phyloP scores from a whole-genome alignment of 2,888 invertebrate genomes.

The Trachelus iudaicus region DNA sequence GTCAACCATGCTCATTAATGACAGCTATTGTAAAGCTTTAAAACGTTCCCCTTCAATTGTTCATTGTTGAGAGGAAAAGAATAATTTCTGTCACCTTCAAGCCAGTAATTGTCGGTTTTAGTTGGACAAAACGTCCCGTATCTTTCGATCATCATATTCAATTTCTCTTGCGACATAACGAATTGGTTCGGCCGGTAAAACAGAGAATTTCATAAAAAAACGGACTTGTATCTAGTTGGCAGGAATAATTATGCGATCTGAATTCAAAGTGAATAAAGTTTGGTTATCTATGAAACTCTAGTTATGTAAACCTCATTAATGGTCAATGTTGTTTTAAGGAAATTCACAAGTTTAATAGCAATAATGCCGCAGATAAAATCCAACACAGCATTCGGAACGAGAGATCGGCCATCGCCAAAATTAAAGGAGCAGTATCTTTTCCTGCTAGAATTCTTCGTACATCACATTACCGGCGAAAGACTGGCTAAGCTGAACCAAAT shows the following conservation, averaged over 20 bases:
- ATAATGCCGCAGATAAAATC: neutral
- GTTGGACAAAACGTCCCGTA: no score
- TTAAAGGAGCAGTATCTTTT: conserved; percentile 64
- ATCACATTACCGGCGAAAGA: conserved; percentile 62
- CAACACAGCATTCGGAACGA: conserved; percentile 2
- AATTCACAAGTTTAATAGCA: neutral
- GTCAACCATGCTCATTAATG: neutral
- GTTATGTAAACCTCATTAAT: neutral
- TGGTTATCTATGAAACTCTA: neutral
- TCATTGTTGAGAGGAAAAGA: neutral
- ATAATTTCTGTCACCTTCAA: no score
- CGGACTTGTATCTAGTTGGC: neutral
- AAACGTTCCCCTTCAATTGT: neutral
- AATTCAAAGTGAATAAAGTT: neutral
- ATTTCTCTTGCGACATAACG: no score
- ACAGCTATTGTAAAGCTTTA: neutral
- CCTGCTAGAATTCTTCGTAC: conserved; percentile 74
- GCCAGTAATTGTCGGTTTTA: no score
- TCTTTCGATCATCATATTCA: no score
- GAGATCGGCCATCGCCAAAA: neutral
- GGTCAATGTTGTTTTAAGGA: neutral
- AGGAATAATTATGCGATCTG: neutral
- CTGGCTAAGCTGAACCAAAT: conserved; percentile 54
- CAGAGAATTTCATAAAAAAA: neutral
- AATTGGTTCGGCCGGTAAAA: neutral